Base-by-base conservation (phyloP, 2,113 vertebrate species). In the Melanotaenia duboulayi region DNA sequence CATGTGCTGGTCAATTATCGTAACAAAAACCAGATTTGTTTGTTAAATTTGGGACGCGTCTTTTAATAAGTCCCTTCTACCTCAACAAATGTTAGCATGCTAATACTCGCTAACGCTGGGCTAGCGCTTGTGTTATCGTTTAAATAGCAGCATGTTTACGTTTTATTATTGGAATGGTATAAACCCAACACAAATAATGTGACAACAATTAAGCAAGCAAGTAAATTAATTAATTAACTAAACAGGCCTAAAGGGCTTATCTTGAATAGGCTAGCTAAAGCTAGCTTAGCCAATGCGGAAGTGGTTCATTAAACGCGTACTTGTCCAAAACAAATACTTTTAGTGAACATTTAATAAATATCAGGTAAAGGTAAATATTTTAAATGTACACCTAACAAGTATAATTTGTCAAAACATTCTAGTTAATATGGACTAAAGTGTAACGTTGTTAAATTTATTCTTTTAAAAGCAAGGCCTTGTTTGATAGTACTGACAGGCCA, bases 251-350 rank as follows among this genome's bases (percentile, higher is more conserved):
- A n/a, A 4, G 11, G 19, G 25, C 6, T 14, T 2, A 22, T 25
- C 39, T 61, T 14, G 12, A 22, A 57, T 10, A 3, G 22, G 7
- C 1, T 4, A n/a, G 82, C 65, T 78, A 74, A 24, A 1, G 37
- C 57, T 85, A 81, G 71, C 78, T 1, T 73, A 48, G 49, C 65
- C 19, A 4, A 88, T 54, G 66, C 86, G 88, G 90, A 90, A 88
- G 87, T 88, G 54, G 22, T 23, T 4, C 13, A 3, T 19, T 17
- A 37, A 24, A 39, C 7, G 37, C 11, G 3, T 24, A 44, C 6
- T 7, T 39, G 11, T 22, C 39, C 54, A 70, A 13, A 67, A 56
- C 22, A 50, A 71, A 79, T 20, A 17, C n/a, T 14, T 20, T 1
- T 1, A 3, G 3, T 3, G 3, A 13, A 28, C 44, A n/a, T 3